phyloP scores from a whole-genome alignment of 2,888 invertebrate species.

The Neoaliturus tenellus region DNA sequence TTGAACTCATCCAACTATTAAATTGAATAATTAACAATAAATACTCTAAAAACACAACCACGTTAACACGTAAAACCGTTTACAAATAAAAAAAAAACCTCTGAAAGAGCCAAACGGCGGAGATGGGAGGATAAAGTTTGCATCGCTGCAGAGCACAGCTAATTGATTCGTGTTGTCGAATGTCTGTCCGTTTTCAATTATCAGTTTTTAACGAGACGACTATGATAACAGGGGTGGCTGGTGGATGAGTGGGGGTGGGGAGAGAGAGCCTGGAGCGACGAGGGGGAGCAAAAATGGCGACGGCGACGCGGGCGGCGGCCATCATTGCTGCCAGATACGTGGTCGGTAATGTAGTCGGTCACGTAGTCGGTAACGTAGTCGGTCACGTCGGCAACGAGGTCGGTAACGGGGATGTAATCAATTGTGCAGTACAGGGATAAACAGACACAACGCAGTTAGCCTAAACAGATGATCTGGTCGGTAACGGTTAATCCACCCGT shows the following conservation, averaged over 20 bases:
- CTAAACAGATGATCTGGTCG: constrained; percentile 18
- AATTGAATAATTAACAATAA: too few relatives aligned
- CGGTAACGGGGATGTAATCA: neutral
- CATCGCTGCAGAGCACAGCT: neutral
- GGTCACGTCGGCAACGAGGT: constrained; percentile 6
- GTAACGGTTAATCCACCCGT: neutral
- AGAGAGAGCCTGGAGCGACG: neutral
- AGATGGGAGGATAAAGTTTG: neutral
- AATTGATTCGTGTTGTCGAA: constrained; percentile 51
- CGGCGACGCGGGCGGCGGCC: constrained; percentile 4
- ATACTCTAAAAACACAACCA: too few relatives aligned
- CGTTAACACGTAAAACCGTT: too few relatives aligned
- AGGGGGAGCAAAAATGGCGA: constrained; percentile 43
- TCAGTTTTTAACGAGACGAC: constrained; percentile 58
- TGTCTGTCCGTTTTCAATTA: constrained; percentile 55
- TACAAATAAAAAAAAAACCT: too few relatives aligned
- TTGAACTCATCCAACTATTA: too few relatives aligned
- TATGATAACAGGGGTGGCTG: constrained; percentile 54
- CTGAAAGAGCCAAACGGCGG: neutral
- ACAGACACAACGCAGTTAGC: neutral
- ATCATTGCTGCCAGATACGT: neutral
- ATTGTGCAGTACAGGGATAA: neutral
- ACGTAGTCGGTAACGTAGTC: neutral
- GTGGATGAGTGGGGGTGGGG: constrained; percentile 19
- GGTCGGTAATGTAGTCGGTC: constrained; percentile 6